A percentile compares a stretch with the other conserved stretches of the same genome.
These are phyloP conservation scores for Uria aalge DNA, from an alignment of 2,113 vertebrate species.

Conservation along the genomic window DNA sequence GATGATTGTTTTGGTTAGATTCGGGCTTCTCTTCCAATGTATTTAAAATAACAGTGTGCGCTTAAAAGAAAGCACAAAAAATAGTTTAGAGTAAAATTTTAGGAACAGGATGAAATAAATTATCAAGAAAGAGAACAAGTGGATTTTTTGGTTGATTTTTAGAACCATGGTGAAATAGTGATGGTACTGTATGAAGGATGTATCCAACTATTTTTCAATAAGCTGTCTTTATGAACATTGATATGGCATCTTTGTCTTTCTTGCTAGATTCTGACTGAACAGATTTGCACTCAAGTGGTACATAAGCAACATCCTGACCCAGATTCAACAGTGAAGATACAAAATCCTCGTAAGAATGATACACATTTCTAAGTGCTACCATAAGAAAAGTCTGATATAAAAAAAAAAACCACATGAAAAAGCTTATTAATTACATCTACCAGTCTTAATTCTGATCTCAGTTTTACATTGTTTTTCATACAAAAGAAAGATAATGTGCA, in stretches of 20 bases:
- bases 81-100: background rate
- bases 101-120: background rate
- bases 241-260: conserved; percentile 2
- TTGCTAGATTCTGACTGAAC: conserved; percentile 92
- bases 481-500: background rate
- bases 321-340: conserved; percentile 95
- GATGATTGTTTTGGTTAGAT: background rate
- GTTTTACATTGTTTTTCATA: background rate
- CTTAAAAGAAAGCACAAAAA: background rate
- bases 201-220: background rate
- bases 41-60: background rate
- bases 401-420: background rate
- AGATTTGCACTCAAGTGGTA: conserved; percentile 96
- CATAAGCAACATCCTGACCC: conserved; percentile 98
- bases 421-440: background rate
- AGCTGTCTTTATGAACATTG: background rate
- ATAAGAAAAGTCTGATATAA: background rate
- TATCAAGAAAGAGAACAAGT: background rate
- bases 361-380: background rate
- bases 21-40: background rate
- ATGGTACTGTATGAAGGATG: background rate
- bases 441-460: background rate
- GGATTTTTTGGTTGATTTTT: background rate
- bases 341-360: conserved; percentile 93
- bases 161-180: background rate